Evolutionary conservation across 2,797 vertebrate genomes (phyloP).

Genomic region (Halcyon smyrnensis): DNA sequence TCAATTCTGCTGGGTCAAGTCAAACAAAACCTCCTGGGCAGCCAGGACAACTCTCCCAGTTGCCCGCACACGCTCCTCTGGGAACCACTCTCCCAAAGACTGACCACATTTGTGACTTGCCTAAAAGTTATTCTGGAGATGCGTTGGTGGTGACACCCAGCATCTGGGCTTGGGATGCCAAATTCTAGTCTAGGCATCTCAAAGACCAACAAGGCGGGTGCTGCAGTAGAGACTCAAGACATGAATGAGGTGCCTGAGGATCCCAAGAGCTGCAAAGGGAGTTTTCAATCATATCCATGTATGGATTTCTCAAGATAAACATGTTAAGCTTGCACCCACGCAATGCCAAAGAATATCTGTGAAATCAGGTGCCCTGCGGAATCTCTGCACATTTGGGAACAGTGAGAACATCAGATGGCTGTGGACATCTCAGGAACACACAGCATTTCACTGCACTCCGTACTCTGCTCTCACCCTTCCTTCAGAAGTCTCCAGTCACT

Average conservation of each 20-base stretch:
- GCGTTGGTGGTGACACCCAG: not conserved
- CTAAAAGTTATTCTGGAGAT: conserved; percentile 19
- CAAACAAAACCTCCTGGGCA: conserved; percentile 51
- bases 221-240: not conserved
- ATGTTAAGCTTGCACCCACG: not conserved
- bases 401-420: not conserved
- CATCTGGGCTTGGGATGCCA: conserved; percentile 9
- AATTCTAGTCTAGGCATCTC: not conserved
- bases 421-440: not conserved
- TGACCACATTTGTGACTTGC: not conserved
- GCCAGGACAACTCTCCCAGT: conserved; percentile 4
- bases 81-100: not conserved
- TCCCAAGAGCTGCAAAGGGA: not conserved
- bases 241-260: not conserved
- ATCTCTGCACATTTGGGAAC: not conserved
- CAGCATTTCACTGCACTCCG: not conserved
- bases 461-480: not conserved
- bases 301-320: not conserved
- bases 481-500: not conserved
- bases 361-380: not conserved
- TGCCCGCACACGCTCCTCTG: not conserved
- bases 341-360: not conserved
- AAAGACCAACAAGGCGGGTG: not conserved
- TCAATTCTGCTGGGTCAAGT: conserved; percentile 42
- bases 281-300: not conserved